Percentiles rank a stretch among this genome's conserved stretches.
phyloP scores from a whole-genome alignment of 1,140 invertebrate genomes.

The Wiebesia pumilae region DNA sequence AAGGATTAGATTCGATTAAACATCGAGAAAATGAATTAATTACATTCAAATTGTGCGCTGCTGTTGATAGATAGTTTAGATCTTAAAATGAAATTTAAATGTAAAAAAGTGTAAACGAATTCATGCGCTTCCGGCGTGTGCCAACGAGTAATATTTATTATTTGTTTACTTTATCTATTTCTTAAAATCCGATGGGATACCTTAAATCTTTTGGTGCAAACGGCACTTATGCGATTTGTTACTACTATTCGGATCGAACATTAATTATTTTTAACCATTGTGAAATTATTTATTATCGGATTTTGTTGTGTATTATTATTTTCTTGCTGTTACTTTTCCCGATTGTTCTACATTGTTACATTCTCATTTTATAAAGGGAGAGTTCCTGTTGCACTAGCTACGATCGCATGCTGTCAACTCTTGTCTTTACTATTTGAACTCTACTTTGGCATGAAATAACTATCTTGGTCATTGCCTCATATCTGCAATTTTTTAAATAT shows the following conservation, averaged over 20 bases:
- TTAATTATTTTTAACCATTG: neutral
- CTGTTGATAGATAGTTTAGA: conserved; percentile 5
- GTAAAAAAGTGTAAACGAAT: conserved; percentile 55
- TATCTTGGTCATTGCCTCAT: neutral
- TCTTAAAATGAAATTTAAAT: conserved; percentile 37
- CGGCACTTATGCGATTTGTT: neutral
- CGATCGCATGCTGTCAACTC: neutral
- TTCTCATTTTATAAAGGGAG: neutral
- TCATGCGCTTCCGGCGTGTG: conserved; percentile 66
- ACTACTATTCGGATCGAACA: neutral
- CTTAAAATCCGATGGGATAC: conserved; percentile 9
- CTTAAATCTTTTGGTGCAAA: conserved; percentile 5
- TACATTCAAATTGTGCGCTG: conserved; percentile 23
- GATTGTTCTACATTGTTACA: neutral
- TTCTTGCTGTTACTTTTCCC: neutral
- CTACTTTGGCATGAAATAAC: neutral
- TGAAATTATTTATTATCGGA: conserved; percentile 18
- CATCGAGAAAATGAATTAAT: conserved; percentile 16
- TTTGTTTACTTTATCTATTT: neutral
- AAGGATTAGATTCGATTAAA: neutral
- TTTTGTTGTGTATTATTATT: conserved; percentile 25
- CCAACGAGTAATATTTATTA: conserved; percentile 56
- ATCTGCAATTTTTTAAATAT: neutral
- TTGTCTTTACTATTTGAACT: neutral
- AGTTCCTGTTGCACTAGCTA: neutral